Conservation (phyloP, 2,888 invertebrate species). For the Odontomyia ornata region DNA sequence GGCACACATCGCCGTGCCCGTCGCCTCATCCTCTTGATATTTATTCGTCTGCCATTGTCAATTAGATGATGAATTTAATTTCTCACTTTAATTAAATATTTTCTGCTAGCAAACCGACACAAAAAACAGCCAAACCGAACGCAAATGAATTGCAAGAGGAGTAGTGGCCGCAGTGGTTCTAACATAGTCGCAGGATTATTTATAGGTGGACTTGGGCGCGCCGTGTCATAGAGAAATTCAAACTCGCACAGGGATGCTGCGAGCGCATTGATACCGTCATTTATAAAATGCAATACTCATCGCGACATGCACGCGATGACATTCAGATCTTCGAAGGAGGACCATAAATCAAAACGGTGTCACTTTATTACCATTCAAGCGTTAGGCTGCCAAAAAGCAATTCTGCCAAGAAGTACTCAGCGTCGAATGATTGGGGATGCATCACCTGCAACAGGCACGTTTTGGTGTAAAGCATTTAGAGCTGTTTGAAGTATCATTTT, state of each 20-base stretch:
- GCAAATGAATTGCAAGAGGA: background rate
- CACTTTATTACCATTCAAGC: conserved; percentile 35
- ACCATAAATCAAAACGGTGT: conserved; percentile 47
- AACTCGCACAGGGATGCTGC: background rate
- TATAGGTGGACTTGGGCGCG: conserved; percentile 33
- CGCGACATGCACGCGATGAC: conserved; percentile 19
- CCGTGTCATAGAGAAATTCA: background rate
- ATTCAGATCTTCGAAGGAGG: conserved; percentile 29
- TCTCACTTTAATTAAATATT: conserved; percentile 48
- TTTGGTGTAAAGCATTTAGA: too few species aligned
- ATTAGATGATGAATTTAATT: conserved; percentile 50
- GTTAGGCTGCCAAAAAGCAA: conserved; percentile 35
- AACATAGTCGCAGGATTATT: conserved; percentile 42
- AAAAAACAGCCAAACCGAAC: background rate
- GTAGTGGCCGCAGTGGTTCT: background rate
- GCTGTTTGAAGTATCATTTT: too few species aligned
- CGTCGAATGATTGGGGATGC: background rate
- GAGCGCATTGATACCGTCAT: conserved; percentile 12
- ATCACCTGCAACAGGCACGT: background rate
- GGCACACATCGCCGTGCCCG: background rate
- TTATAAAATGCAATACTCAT: conserved; percentile 5
- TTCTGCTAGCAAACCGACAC: conserved; percentile 36
- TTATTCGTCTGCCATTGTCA: conserved; percentile 48
- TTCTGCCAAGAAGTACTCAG: conserved; percentile 7
- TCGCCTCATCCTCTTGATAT: conserved; percentile 18